These are phyloP conservation scores for Sakesphorus luctuosus DNA, from an alignment of 2,113 vertebrate species.

Conservation along the genomic window DNA sequence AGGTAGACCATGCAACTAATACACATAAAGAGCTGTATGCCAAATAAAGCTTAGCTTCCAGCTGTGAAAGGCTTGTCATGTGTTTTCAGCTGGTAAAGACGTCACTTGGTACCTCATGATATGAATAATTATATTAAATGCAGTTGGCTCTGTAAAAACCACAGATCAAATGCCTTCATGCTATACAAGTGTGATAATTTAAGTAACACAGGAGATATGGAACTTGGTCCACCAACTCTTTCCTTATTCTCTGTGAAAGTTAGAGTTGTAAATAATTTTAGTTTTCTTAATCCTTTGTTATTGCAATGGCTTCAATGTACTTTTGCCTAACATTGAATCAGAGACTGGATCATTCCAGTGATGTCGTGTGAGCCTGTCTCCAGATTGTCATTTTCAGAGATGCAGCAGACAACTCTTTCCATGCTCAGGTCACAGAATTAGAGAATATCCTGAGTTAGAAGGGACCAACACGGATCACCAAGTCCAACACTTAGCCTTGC, in stretches of 20 bases:
- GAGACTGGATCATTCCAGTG: not conserved
- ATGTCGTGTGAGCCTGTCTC: not conserved
- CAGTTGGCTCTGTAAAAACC: not conserved
- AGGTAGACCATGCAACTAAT: not conserved
- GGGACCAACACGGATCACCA: not conserved
- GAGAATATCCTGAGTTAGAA: not conserved
- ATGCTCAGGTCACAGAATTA: not conserved
- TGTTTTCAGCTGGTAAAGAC: not conserved
- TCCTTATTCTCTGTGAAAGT: not conserved
- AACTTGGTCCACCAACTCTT: not conserved
- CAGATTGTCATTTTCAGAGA: not conserved
- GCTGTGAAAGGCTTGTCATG: not conserved
- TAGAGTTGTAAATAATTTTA: not conserved
- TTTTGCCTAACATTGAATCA: not conserved
- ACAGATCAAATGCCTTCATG: not conserved
- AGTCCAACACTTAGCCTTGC: not conserved
- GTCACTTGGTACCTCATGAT: not conserved
- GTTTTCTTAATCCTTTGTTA: not conserved
- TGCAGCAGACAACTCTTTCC: not conserved
- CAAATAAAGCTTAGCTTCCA: not conserved
- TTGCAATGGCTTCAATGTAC: fast-evolving
- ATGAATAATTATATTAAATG: not conserved
- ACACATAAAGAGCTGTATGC: not conserved
- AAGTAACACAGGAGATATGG: not conserved
- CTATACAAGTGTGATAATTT: not conserved